Conservation (phyloP, 2,797 vertebrate species). For the Acrossocheilus wenchowensis region DNA sequence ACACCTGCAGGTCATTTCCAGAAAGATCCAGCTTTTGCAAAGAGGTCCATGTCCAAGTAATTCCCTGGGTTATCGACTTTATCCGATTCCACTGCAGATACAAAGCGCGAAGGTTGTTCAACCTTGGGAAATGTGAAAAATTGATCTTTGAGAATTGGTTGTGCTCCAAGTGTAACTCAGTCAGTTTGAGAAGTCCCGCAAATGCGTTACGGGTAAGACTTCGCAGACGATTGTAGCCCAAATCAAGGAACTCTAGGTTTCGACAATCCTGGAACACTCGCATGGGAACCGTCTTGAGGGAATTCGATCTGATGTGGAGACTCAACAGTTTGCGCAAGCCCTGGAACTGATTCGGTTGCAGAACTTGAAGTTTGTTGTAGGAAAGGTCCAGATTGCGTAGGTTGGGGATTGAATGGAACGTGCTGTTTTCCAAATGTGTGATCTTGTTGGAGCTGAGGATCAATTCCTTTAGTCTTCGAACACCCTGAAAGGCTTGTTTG, state of each 20-base stretch:
- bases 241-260: slow-evolving; percentile 94
- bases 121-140: slow-evolving; percentile 94
- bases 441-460: slow-evolving; percentile 98
- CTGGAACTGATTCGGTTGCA: slow-evolving; percentile 90
- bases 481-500: slow-evolving; percentile 91
- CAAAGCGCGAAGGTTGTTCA: slow-evolving; percentile 92
- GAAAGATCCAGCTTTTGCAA: slow-evolving; percentile 97
- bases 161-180: slow-evolving; percentile 96
- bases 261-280: slow-evolving; percentile 95
- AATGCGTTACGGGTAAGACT: slow-evolving; percentile 95
- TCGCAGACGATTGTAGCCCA: slow-evolving; percentile 95
- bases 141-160: slow-evolving; percentile 99
- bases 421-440: slow-evolving; percentile 89
- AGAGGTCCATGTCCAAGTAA: slow-evolving; percentile 97
- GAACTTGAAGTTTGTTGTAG: slow-evolving; percentile 92
- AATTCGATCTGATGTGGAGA: slow-evolving; percentile 94
- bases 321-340: slow-evolving; percentile 93
- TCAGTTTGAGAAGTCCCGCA: slow-evolving; percentile 92
- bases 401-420: slow-evolving; percentile 93
- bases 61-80: slow-evolving; percentile 88
- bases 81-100: slow-evolving; percentile 98
- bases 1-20: slow-evolving; percentile 89
- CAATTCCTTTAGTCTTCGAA: slow-evolving; percentile 93
- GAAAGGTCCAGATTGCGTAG: slow-evolving; percentile 95
- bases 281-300: slow-evolving; percentile 90